Base-by-base conservation (phyloP, 2,797 vertebrate species). In the Danio aesculapii region DNA sequence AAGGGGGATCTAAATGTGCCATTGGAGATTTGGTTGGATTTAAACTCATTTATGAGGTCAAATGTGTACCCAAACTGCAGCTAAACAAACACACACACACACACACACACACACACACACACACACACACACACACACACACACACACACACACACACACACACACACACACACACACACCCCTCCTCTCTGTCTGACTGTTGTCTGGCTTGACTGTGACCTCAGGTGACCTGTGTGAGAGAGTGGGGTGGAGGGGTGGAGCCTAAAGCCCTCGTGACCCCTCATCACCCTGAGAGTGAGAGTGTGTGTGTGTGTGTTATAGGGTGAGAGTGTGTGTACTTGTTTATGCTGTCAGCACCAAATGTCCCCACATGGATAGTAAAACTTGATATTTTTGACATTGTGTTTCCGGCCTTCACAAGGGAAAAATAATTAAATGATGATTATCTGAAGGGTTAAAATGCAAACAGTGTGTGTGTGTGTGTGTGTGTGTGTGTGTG, bases 191-290 rank as follows among this genome's bases (percentile, higher is more conserved):
- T 85, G 86, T 78, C 86, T 72, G 78, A 81, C 57, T 78, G 84
- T 83, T 88, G 84, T 87, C 87, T 88, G 82, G 82, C 69, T 82
- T 46, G 55, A 75, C 52, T 59, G 19, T 88, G 82, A 84, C 87
- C 68, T 66, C 5, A 11, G 73, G 49, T 84, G 80, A 75, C 80
- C 80, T 21, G 76, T 43, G 9, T 73, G 79, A 68, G 67, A 49
- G 66, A 78, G 77, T 68, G 57, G 44, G 79, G 19, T n/a, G 78
- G 82, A 71, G 58, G 53, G 57, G 53, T 21, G 30, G 72, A 62
- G 39, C 44, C 64, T 43, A 77, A n/a, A 70, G 58, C 50, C 71
- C 46, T 57, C 55, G 16, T 55, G 67, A 44, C 6, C 3, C 63
- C 46, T 69, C 43, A 14, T 79, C 83, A 53, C 78, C 47, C 17